Percentiles rank a stretch among this genome's conserved stretches.
Evolutionary conservation across 2,888 invertebrate species (phyloP).

Genomic region (Autographa gamma): DNA sequence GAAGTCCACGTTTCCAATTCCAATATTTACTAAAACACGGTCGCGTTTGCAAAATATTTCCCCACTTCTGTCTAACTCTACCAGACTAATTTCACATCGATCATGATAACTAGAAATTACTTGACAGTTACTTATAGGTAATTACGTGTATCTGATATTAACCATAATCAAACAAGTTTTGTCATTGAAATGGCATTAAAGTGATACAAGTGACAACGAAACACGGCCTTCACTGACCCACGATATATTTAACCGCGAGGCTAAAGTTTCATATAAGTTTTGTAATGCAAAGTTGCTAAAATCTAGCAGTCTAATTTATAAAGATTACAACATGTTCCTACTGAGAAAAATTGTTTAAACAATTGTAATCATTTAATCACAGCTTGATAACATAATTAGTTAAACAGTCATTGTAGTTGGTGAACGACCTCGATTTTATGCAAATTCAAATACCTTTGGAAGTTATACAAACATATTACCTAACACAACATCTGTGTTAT

Average conservation of each 20-base stretch:
- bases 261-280: slow-evolving; percentile 53
- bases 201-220: slow-evolving; percentile 59
- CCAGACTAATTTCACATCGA: slow-evolving; percentile 29
- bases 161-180: slow-evolving; percentile 40
- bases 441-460: slow-evolving; percentile 29
- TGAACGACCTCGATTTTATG: slow-evolving; percentile 24
- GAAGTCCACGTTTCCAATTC: slow-evolving; percentile 80
- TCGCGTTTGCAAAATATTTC: slow-evolving; percentile 33
- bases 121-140: slow-evolving; percentile 33
- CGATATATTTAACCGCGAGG: slow-evolving; percentile 55
- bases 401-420: slow-evolving; percentile 19
- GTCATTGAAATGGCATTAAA: slow-evolving; percentile 43
- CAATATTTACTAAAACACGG: slow-evolving; percentile 52
- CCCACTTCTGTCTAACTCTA: slow-evolving; percentile 28
- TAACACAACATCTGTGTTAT: slow-evolving; percentile 30
- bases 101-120: slow-evolving; percentile 39
- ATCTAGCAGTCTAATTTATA: slow-evolving; percentile 37
- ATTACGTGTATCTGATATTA: slow-evolving; percentile 20
- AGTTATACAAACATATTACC: slow-evolving; percentile 19
- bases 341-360: slow-evolving; percentile 25
- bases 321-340: slow-evolving; percentile 40
- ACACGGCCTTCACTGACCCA: slow-evolving; percentile 53
- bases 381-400: slow-evolving; percentile 36
- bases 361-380: slow-evolving; percentile 38
- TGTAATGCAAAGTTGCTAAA: slow-evolving; percentile 49